These are phyloP conservation scores for Tragulus kanchil DNA, from an alignment of 2,113 vertebrate genomes.

Conservation along the genomic window DNA sequence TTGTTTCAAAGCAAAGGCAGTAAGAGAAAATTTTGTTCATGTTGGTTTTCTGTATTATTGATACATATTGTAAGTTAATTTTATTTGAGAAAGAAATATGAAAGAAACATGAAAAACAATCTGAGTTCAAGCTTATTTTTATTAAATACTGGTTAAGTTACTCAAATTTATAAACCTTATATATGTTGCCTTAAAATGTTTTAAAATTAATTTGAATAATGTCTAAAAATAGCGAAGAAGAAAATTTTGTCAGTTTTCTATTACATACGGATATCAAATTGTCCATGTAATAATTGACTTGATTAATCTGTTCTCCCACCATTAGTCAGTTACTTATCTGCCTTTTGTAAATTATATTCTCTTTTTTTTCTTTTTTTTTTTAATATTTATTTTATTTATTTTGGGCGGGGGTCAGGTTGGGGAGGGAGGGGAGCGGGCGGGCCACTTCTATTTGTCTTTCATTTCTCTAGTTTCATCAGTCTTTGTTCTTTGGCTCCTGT, in stretches of 20 bases:
- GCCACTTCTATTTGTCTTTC: no score
- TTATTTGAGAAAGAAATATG: slow-evolving; percentile 82
- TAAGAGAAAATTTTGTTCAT: slow-evolving; percentile 69
- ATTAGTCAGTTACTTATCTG: not conserved
- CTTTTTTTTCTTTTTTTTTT: not conserved
- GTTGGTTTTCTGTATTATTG: slow-evolving; percentile 76
- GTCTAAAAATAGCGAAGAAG: not conserved
- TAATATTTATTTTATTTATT: no score
- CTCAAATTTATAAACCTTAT: not conserved
- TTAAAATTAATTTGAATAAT: not conserved
- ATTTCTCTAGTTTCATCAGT: no score
- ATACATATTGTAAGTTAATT: slow-evolving; percentile 80
- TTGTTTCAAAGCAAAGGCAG: slow-evolving; percentile 27
- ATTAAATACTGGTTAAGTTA: slow-evolving; percentile 82
- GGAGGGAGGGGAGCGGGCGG: no score
- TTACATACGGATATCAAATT: not conserved
- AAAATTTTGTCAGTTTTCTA: not conserved
- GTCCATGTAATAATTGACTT: not conserved
- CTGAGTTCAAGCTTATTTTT: slow-evolving; percentile 76
- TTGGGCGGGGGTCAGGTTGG: no score
- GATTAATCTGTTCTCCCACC: rapidly evolving
- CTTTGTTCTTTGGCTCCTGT: no score
- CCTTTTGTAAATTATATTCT: not conserved
- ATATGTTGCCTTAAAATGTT: not conserved
- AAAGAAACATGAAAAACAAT: slow-evolving; percentile 78